Conservation (phyloP, 2,888 invertebrate genomes). For the Lepidochrysops patricia region DNA sequence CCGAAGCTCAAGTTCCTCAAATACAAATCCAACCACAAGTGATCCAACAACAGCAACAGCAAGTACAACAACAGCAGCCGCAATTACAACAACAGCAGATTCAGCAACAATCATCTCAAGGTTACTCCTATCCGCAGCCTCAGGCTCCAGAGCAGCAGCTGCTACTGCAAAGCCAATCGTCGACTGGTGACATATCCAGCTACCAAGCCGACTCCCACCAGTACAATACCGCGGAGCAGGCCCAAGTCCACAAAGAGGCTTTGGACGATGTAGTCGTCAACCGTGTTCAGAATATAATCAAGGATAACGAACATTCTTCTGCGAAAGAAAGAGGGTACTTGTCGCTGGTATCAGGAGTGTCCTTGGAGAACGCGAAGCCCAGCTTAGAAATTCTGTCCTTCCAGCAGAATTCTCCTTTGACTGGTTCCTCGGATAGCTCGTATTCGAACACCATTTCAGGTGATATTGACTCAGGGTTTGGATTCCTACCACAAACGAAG, state of each 20-base stretch:
- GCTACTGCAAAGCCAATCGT: slow-evolving; percentile 36
- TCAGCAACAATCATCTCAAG: slow-evolving; percentile 20
- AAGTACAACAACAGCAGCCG: slow-evolving; percentile 11
- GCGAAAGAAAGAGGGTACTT: slow-evolving; percentile 53
- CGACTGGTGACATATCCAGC: slow-evolving; percentile 28
- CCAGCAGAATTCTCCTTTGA: slow-evolving; percentile 46
- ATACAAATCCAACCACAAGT: slow-evolving; percentile 17
- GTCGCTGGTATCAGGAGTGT: slow-evolving; percentile 58
- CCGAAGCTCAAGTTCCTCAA: slow-evolving; percentile 19
- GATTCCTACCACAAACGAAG: slow-evolving; percentile 50
- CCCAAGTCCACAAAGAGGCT: slow-evolving; percentile 41
- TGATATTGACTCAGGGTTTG: slow-evolving; percentile 31
- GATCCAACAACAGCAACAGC: slow-evolving; percentile 8
- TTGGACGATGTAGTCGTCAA: slow-evolving; percentile 52
- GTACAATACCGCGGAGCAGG: slow-evolving; percentile 36
- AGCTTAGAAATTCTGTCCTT: slow-evolving; percentile 63
- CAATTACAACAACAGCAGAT: slow-evolving; percentile 20
- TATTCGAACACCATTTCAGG: slow-evolving; percentile 19
- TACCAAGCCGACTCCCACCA: slow-evolving; percentile 54
- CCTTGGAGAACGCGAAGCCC: slow-evolving; percentile 53
- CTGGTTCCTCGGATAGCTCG: slow-evolving; percentile 14
- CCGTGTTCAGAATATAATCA: slow-evolving; percentile 54
- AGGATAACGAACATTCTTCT: slow-evolving; percentile 53
- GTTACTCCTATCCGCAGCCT: slow-evolving; percentile 31
- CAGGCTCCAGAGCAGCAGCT: slow-evolving; percentile 24